Base-by-base conservation (phyloP, 2,113 vertebrate species). In the Actenoides lindsayi region DNA sequence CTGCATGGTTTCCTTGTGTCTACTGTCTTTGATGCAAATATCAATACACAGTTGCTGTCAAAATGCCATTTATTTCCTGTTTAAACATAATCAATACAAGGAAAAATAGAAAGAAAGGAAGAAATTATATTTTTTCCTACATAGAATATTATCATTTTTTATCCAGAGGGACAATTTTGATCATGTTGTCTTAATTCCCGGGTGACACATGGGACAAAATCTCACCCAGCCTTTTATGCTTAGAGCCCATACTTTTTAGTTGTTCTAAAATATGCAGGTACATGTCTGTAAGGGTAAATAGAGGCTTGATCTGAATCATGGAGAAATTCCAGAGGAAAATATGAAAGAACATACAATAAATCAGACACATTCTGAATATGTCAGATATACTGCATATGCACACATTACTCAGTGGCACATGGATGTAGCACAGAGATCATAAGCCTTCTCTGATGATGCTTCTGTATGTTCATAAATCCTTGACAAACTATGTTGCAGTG, bases 391-490 rank as follows among this genome's bases (percentile, higher is more conserved):
- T 44, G 65, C 33, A 68, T 78, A 31, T 76, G 42, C 19, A 64
- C 35, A 71, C 2, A 4, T 64, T 76, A 42, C 60, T 82, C 74
- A 71, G 74, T 64, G 53, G 48, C 0, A 0, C 92, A 87, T 50
- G 82, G 65, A 75, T 60, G 42, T 76, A 74, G 62, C 85, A 60
- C 15, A 79, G 57, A 69, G 35, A 79, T 85, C 62, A 24, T 90
- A 93, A 91, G 42, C 90, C 78, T 90, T 90, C 57, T 89, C 30
- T 89, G 80, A 94, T 83, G n/a, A 89, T n/a, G 46, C 41, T 93
- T 89, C 76, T 94, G 33, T 35, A 46, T 71, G 67, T 91, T 91
- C 85, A 85, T 78, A 95, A 91, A 94, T 95, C 74, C 57, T 87
- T 87, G 87, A 87, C 35, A 87, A 87, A 77, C 83, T 90, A 62